These are phyloP conservation scores for Dendrolimus houi DNA, from an alignment of 2,888 invertebrate species.

Conservation along the genomic window DNA sequence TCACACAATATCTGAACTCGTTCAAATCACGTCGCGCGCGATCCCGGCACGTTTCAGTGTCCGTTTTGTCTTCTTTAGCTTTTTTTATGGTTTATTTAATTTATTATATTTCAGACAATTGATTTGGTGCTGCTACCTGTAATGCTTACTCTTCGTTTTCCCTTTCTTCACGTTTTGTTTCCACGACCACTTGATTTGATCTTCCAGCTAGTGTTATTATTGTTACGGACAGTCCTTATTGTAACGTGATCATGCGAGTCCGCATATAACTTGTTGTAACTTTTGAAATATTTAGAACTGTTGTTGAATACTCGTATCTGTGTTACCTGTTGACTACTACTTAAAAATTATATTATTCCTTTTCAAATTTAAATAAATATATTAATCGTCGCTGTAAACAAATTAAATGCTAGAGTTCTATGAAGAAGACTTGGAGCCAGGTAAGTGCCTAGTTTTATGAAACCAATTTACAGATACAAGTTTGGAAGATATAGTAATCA, in stretches of 20 bases:
- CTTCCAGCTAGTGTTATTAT: constrained; percentile 58
- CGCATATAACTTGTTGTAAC: constrained; percentile 60
- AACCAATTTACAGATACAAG: neutral
- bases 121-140: constrained; percentile 38
- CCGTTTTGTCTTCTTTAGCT: constrained; percentile 15
- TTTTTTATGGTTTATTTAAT: constrained; percentile 16
- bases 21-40: constrained; percentile 44
- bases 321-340: constrained; percentile 73
- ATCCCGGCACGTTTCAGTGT: constrained; percentile 21
- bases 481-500: too few species aligned
- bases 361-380: constrained; percentile 41
- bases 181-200: constrained; percentile 45
- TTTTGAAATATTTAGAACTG: constrained; percentile 68
- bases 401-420: constrained; percentile 20
- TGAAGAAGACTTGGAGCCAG: constrained; percentile 30
- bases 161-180: constrained; percentile 33
- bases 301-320: constrained; percentile 68
- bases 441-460: constrained; percentile 27
- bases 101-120: constrained; percentile 16
- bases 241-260: constrained; percentile 35
- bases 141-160: constrained; percentile 60
- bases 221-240: constrained; percentile 43
- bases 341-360: constrained; percentile 47
- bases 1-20: constrained; percentile 38
- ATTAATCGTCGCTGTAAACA: constrained; percentile 48